Base-by-base conservation (phyloP, 2,797 vertebrate species). In the Babyrousa celebensis region DNA sequence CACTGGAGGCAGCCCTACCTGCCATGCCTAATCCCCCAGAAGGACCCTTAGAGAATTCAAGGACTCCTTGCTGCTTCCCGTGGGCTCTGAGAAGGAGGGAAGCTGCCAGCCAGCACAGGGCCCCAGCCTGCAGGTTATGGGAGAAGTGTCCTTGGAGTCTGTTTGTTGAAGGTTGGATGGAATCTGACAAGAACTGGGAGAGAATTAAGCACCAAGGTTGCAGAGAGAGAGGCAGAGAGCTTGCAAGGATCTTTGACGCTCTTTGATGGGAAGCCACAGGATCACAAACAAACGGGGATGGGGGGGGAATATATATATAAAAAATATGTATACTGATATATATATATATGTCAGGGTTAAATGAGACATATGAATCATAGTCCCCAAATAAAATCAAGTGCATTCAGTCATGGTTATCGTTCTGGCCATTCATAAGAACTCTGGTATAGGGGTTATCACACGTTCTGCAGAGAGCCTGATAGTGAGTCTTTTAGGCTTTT, bases 71-170 rank as follows among this genome's bases (percentile, higher is more conserved):
- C 85, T 21, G 27, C 65, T 85, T 94, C 14, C 40, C 32, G 29
- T 71, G 20, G n/a, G 54, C 27, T 63, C 58, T 5, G 11, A 80
- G 94, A 62, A 92, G 96, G 95, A 96, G 96, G 95, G 94, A 96
- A 95, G 85, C 86, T 78, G 52, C 91, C n/a, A 23, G 82, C 20
- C 32, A 91, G 75, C 91, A 48, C 40, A 23, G 4, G 71, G 32
- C 67, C 70, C 63, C 29, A 2, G 29, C 68, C 92, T 43, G 87
- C 52, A 58, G 48, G 72, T 89, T 63, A 6, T n/a, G 60, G 58
- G 62, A 97, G 94, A 96, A 94, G 93, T 89, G 92, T 83, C 85
- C 95, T 97, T 96, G 85, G 87, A 23, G 79, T 70, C 92, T 97
- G 63, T 87, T 97, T 97, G 89, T 80, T 65, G 65, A 92, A 95